Base-by-base conservation (phyloP, 2,113 vertebrate genomes). In the Fulica atra region DNA sequence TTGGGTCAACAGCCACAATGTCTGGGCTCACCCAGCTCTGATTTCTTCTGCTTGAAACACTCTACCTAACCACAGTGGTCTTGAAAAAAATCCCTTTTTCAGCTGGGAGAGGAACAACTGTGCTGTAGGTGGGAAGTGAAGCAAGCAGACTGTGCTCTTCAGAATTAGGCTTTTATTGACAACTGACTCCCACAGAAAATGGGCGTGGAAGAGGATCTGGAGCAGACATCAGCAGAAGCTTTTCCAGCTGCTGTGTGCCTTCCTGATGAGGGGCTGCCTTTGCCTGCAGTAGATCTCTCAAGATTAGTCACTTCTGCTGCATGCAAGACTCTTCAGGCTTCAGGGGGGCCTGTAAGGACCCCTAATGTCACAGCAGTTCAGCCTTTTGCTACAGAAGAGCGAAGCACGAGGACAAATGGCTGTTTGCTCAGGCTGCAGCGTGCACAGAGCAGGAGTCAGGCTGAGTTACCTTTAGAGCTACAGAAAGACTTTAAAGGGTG, bases 11-110 rank as follows among this genome's bases (percentile, higher is more conserved):
- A 2, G 18, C 60, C 23, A 19, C 12, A 36, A 3, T 24, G 29
- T 78, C 84, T 0, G 6, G 24, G 31, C 46, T 86, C 1, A 0
- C 60, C 88, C 51, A 25, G 16, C 23, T 87, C 18, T 0, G 0
- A 31, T 60, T 89, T 68, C 42, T 71, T 44, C 51, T 68, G 23
- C 77, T 46, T 54, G 50, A 74, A 60, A 42, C 54, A 14, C 4
- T 20, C 63, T 44, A 8, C 40, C 38, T 60, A 25, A 17, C 29
- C 44, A 4, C n/a, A 59, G 26, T 53, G 51, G 70, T 31, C 77
- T 72, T 81, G 89, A 74, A 66, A 78, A 91, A 71, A 42, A 42
- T 38, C 25, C 19, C 18, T 42, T 48, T 18, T 53, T 72, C 21
- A 9, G 31, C 0, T 71, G 66, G 68, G 73, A 74, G 42, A 38